A percentile compares a stretch with the other conserved stretches of the same genome.
phyloP scores from a whole-genome alignment of 2,888 invertebrate species.

The Clunio marinus region DNA sequence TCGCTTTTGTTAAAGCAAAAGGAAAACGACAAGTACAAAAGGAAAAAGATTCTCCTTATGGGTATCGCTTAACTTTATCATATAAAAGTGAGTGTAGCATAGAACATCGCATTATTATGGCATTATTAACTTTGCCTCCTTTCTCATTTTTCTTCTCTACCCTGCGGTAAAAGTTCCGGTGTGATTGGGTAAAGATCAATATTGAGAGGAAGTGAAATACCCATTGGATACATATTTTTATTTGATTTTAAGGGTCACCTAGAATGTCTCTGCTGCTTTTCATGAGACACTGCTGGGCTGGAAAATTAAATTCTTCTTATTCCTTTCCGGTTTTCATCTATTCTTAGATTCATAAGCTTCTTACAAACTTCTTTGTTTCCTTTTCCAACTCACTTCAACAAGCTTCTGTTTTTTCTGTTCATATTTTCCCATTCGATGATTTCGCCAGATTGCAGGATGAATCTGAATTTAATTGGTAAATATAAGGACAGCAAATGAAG shows the following conservation, averaged over 20 bases:
- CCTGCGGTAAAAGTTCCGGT: neutral
- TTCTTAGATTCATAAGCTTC: no score
- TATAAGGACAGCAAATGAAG: neutral
- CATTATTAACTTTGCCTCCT: neutral
- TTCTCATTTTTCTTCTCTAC: neutral
- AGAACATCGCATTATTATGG: neutral
- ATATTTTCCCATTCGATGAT: neutral
- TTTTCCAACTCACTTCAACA: neutral
- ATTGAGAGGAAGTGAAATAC: neutral
- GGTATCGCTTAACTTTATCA: neutral
- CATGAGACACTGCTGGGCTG: neutral
- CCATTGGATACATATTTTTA: slow-evolving; percentile 17
- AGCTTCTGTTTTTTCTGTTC: neutral
- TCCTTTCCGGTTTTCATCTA: neutral
- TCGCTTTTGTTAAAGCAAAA: slow-evolving; percentile 20
- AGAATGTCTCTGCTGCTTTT: neutral
- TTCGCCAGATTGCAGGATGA: neutral
- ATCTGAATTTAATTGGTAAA: slow-evolving; percentile 4
- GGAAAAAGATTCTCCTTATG: neutral
- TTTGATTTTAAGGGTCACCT: slow-evolving; percentile 34
- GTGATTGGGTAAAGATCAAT: neutral
- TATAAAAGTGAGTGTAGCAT: neutral
- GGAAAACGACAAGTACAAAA: no score
- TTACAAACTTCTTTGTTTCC: neutral
- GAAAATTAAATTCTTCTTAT: slow-evolving; percentile 31